Evolutionary conservation across 2,888 invertebrate genomes (phyloP).

Genomic region (Apotomis turbidana): DNA sequence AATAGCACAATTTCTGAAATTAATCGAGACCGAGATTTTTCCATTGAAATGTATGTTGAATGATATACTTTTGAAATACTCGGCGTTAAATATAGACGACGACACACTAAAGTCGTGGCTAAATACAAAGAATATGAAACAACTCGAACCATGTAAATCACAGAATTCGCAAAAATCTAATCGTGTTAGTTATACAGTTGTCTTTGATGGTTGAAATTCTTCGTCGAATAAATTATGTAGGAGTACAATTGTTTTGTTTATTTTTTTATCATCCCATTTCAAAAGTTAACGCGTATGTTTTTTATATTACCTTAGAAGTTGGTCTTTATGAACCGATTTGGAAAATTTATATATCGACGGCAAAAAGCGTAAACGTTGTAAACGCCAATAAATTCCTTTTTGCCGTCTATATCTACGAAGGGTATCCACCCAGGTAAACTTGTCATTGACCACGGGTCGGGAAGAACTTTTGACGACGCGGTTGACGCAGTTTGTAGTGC

Average conservation of each 20-base stretch:
- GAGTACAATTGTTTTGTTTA: constrained; percentile 23
- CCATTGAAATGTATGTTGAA: constrained; percentile 66
- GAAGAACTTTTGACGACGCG: no score
- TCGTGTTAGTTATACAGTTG: constrained; percentile 74
- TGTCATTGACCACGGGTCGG: no score
- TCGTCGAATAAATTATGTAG: constrained; percentile 35
- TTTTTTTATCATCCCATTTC: background rate
- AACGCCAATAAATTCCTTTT: no score
- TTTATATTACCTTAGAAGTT: no score
- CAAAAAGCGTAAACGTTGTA: no score
- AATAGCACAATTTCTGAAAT: constrained; percentile 59
- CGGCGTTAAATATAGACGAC: constrained; percentile 53
- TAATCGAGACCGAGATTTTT: constrained; percentile 66
- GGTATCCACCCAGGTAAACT: no score
- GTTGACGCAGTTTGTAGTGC: no score
- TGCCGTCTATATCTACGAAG: no score
- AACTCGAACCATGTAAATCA: constrained; percentile 41
- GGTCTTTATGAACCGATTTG: no score
- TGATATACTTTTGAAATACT: constrained; percentile 65
- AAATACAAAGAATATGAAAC: constrained; percentile 17
- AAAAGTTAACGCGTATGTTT: no score
- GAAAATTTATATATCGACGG: no score
- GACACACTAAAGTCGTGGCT: constrained; percentile 6
- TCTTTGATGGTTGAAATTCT: constrained; percentile 61
- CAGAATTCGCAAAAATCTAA: constrained; percentile 54